These are phyloP conservation scores for Leptodactylus fuscus DNA, from an alignment of 2,113 vertebrate species.

Conservation along the genomic window DNA sequence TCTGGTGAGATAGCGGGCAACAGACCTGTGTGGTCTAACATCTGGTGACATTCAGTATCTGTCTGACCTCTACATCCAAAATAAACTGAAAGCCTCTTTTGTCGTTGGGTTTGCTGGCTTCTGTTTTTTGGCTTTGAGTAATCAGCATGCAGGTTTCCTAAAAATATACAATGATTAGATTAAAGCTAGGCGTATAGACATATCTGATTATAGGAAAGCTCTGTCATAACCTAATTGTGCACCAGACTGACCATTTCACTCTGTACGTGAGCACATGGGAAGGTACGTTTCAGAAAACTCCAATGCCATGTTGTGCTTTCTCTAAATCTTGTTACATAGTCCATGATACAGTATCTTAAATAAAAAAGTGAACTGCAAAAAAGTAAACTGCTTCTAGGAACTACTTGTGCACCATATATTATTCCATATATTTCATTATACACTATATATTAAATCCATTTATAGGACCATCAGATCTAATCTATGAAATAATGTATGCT, in stretches of 20 bases:
- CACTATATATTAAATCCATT: no score
- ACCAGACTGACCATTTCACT: background rate
- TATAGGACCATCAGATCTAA: no score
- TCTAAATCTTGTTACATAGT: background rate
- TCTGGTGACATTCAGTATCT: conserved; percentile 65
- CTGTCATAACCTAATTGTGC: conserved; percentile 1
- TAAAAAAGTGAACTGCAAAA: no score
- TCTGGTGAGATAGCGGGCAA: background rate
- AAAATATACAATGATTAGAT: conserved; percentile 49
- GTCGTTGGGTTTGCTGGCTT: conserved; percentile 64
- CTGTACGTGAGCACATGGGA: background rate
- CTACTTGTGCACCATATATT: no score
- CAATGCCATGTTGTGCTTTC: background rate
- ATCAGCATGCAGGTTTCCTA: conserved; percentile 72
- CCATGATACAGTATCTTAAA: no score
- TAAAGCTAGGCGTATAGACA: conserved; percentile 33
- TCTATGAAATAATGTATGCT: no score
- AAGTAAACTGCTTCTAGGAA: no score
- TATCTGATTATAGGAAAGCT: conserved; percentile 41
- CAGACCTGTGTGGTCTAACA: conserved; percentile 69
- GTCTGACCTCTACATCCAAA: conserved; percentile 65
- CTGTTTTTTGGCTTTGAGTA: conserved; percentile 66
- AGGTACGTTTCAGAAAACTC: background rate
- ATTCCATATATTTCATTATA: no score
- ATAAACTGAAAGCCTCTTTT: conserved; percentile 66